These are phyloP conservation scores for Diphyllodes magnificus DNA, from an alignment of 2,113 vertebrate species.

Conservation along the genomic window DNA sequence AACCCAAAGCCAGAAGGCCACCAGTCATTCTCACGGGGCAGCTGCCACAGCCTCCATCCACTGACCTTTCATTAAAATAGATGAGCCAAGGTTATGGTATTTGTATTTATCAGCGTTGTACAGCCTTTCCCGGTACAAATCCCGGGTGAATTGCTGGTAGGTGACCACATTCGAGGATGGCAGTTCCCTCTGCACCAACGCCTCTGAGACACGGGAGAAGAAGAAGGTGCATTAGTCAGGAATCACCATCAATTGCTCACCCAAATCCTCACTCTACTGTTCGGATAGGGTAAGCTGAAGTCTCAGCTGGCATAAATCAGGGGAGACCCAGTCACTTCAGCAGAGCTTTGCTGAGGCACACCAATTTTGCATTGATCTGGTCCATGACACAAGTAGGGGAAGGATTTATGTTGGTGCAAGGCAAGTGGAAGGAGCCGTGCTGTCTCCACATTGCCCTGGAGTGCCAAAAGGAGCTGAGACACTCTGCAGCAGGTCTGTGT, in stretches of 20 bases:
- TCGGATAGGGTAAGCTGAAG: background rate
- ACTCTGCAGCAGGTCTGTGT: background rate
- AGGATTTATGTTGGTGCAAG: background rate
- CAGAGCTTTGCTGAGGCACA: background rate
- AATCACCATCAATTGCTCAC: background rate
- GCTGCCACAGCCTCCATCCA: background rate
- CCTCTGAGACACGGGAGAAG: background rate
- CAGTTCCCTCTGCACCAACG: rapidly evolving
- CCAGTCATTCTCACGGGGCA: background rate
- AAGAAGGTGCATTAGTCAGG: background rate
- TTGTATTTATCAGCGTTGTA: background rate
- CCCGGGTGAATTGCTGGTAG: background rate
- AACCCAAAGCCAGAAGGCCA: background rate
- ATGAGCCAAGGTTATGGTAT: background rate
- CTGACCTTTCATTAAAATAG: background rate
- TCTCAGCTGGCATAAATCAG: background rate
- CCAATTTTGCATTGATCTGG: background rate
- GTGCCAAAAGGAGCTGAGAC: background rate
- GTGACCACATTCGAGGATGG: background rate
- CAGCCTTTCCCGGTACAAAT: background rate
- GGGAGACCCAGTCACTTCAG: background rate
- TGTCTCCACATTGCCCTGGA: background rate
- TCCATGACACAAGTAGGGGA: background rate
- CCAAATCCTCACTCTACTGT: background rate
- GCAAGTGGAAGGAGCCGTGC: background rate